phyloP scores from a whole-genome alignment of 2,113 vertebrate species.

The Chloroceryle aenea region DNA sequence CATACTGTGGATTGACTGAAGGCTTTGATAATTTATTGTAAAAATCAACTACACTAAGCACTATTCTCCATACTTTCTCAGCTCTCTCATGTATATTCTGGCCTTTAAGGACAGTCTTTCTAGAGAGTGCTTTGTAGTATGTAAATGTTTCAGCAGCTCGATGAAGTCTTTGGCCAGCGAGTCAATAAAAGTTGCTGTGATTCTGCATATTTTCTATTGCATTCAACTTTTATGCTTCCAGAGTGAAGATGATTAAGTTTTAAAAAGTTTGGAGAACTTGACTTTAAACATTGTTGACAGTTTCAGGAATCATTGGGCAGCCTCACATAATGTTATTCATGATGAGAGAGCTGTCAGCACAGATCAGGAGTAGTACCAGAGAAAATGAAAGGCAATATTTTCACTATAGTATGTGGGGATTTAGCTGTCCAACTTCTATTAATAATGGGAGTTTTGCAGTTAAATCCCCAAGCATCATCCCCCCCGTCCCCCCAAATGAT shows the following conservation, averaged over 20 bases:
- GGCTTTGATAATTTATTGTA: neutral
- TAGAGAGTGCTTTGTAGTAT: conserved; percentile 25
- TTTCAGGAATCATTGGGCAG: conserved; percentile 63
- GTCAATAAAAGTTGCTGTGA: conserved; percentile 53
- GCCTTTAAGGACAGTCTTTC: conserved; percentile 32
- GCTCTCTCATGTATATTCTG: conserved; percentile 17
- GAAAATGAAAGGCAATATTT: conserved; percentile 47
- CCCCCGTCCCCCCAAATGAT: neutral
- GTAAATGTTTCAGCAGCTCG: conserved; percentile 63
- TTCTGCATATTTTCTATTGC: conserved; percentile 55
- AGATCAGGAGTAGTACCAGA: conserved; percentile 48
- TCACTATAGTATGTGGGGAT: neutral
- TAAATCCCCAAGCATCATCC: neutral
- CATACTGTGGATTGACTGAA: neutral
- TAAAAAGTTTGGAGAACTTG: conserved; percentile 71
- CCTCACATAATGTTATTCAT: conserved; percentile 71
- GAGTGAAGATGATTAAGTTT: conserved; percentile 74
- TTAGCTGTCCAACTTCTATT: conserved; percentile 14
- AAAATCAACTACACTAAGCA: neutral
- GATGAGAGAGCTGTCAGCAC: conserved; percentile 60
- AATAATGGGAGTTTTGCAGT: conserved; percentile 42
- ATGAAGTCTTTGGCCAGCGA: conserved; percentile 38
- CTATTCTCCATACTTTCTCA: neutral
- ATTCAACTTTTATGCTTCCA: conserved; percentile 70
- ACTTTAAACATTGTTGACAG: conserved; percentile 71